These are phyloP conservation scores for Ormyrus rosae DNA, from an alignment of 2,888 invertebrate species.

Conservation along the genomic window DNA sequence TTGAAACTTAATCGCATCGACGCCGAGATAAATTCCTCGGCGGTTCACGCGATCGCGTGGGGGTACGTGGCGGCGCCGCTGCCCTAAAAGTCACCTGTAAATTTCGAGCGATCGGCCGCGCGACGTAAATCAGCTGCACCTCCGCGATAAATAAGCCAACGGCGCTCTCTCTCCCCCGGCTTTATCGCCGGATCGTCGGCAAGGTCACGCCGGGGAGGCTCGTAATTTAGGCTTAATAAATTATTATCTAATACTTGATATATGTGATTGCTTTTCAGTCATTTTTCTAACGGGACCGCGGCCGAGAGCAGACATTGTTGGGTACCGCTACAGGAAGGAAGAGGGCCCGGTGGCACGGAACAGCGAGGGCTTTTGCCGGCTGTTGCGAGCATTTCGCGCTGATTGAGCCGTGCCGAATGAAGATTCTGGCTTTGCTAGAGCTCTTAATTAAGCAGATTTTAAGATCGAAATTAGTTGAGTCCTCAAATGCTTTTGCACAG, in stretches of 20 bases:
- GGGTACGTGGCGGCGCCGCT: background rate
- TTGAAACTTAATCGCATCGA: slow-evolving; percentile 34
- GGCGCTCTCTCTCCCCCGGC: background rate
- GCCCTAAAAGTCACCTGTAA: slow-evolving; percentile 44
- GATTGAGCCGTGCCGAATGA: too few species aligned
- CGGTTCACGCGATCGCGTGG: slow-evolving; percentile 1
- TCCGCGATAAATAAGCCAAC: slow-evolving; percentile 43
- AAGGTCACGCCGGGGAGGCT: slow-evolving; percentile 29
- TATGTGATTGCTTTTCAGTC: slow-evolving; percentile 28
- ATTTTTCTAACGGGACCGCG: slow-evolving; percentile 45
- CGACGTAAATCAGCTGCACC: slow-evolving; percentile 30
- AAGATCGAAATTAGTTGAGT: too few species aligned
- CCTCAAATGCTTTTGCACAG: too few species aligned
- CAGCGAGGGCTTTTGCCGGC: too few species aligned
- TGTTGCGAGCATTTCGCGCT: too few species aligned
- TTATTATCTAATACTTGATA: slow-evolving; percentile 41
- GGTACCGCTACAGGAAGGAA: slow-evolving; percentile 20
- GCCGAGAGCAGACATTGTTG: slow-evolving; percentile 37
- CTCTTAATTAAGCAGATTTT: too few species aligned
- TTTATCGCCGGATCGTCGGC: slow-evolving; percentile 31
- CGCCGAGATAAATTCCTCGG: slow-evolving; percentile 16
- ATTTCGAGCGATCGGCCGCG: slow-evolving; percentile 19
- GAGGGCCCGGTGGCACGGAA: too few species aligned
- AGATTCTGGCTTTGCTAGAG: too few species aligned
- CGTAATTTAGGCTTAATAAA: slow-evolving; percentile 47